A percentile compares a stretch with the other conserved stretches of the same genome.
Conservation (phyloP, 1,140 invertebrate genomes). For the Aphaenogaster ashmeadi region DNA sequence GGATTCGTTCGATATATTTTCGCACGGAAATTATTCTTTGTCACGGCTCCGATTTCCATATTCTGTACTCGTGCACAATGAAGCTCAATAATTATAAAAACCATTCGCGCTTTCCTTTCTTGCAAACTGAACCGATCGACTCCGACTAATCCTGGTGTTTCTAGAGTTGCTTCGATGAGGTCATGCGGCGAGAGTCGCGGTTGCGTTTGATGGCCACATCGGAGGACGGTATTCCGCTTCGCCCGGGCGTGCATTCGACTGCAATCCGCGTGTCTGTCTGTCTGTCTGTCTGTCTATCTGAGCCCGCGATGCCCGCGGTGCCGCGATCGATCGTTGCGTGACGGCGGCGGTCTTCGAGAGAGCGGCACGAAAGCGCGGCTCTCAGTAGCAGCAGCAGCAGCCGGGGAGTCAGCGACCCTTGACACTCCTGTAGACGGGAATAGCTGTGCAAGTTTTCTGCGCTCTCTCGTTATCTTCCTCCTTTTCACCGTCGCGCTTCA, state of each 20-base stretch:
- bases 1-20: background rate
- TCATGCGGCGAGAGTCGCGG: slow-evolving; percentile 17
- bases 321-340: slow-evolving; percentile 67
- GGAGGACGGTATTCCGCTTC: slow-evolving; percentile 45
- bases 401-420: slow-evolving; percentile 74
- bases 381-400: slow-evolving; percentile 13
- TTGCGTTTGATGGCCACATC: slow-evolving; percentile 20
- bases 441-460: slow-evolving; percentile 73
- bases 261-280: slow-evolving; percentile 55
- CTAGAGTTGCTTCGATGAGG: slow-evolving; percentile 9
- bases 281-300: slow-evolving; percentile 21
- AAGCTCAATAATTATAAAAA: slow-evolving; percentile 29
- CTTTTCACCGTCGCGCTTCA: slow-evolving; percentile 37
- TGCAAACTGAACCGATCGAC: background rate
- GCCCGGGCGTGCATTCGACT: slow-evolving; percentile 49
- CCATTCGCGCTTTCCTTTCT: background rate
- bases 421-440: slow-evolving; percentile 74
- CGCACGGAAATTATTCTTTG: background rate
- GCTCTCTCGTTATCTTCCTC: slow-evolving; percentile 63
- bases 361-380: slow-evolving; percentile 37
- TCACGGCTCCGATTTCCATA: background rate
- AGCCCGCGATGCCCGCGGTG: slow-evolving; percentile 43
- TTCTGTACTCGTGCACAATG: background rate
- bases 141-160: background rate
- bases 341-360: slow-evolving; percentile 60